Conservation (phyloP, 2,113 vertebrate genomes). For the Felis catus region DNA sequence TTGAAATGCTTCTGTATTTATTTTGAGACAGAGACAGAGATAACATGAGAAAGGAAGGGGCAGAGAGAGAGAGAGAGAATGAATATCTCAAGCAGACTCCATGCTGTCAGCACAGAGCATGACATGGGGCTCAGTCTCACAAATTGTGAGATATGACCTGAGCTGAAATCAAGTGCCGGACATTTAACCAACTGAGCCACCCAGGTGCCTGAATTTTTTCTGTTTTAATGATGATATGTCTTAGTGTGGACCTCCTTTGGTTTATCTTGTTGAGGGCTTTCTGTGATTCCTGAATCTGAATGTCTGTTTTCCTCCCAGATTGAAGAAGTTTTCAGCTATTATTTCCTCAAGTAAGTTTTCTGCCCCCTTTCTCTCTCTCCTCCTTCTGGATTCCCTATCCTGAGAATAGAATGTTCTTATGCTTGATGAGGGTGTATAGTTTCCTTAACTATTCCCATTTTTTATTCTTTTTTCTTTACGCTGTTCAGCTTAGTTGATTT, state of each 20-base stretch:
- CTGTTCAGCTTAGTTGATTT: neutral
- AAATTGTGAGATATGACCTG: too few species aligned
- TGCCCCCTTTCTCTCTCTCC: neutral
- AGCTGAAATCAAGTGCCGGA: too few species aligned
- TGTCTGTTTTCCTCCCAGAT: neutral
- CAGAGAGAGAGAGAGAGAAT: too few species aligned
- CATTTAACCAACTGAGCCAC: too few species aligned
- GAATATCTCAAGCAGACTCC: too few species aligned
- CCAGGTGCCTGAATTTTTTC: too few species aligned
- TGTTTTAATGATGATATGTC: neutral
- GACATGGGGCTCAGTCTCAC: too few species aligned
- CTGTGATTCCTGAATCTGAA: neutral
- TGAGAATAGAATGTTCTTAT: neutral
- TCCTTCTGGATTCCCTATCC: neutral
- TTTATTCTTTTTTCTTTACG: neutral
- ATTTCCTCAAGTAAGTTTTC: neutral
- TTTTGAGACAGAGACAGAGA: too few species aligned
- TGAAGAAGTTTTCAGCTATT: neutral
- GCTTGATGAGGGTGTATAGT: neutral
- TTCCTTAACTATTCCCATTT: neutral
- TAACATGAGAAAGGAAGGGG: too few species aligned
- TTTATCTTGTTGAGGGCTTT: neutral
- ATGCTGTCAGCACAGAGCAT: too few species aligned
- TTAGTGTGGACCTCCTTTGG: neutral
- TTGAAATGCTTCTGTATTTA: neutral